Conservation (phyloP, 2,797 vertebrate genomes). For the Sternarchorhynchus goeldii region DNA sequence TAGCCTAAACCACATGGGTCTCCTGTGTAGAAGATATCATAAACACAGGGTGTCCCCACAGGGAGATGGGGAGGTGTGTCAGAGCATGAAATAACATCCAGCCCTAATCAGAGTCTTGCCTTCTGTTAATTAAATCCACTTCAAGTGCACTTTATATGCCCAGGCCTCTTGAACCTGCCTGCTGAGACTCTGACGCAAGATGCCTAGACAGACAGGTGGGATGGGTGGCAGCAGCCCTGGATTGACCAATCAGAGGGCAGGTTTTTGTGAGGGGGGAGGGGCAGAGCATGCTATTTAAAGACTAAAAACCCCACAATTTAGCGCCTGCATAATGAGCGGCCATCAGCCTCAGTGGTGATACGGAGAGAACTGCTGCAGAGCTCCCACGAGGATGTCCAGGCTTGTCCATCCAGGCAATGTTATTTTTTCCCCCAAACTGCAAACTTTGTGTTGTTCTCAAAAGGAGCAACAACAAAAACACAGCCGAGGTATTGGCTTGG, state of each 20-base stretch:
- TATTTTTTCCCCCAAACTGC: too few relatives aligned
- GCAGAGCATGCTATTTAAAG: constrained; percentile 32
- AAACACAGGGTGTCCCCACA: neutral
- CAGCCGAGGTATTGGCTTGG: too few relatives aligned
- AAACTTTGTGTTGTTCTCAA: too few relatives aligned
- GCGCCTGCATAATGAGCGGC: neutral
- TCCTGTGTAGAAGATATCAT: neutral
- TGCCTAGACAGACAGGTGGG: too few relatives aligned
- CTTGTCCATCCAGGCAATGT: too few relatives aligned
- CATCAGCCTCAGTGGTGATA: neutral
- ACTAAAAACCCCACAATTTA: constrained; percentile 31
- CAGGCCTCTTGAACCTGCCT: neutral
- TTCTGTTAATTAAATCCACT: constrained; percentile 34
- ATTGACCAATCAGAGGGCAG: constrained; percentile 3
- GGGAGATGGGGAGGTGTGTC: constrained; percentile 10
- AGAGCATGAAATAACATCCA: constrained; percentile 36
- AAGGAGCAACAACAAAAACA: too few relatives aligned
- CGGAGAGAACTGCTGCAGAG: neutral
- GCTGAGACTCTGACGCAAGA: neutral
- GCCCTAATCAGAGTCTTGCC: constrained; percentile 36
- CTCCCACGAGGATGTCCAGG: too few relatives aligned
- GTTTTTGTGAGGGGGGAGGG: neutral
- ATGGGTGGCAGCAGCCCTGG: neutral
- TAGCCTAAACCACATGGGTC: neutral
- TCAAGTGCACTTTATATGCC: constrained; percentile 2